Evolutionary conservation across 2,113 vertebrate genomes (phyloP).

Genomic region (Oncorhynchus kisutch): DNA sequence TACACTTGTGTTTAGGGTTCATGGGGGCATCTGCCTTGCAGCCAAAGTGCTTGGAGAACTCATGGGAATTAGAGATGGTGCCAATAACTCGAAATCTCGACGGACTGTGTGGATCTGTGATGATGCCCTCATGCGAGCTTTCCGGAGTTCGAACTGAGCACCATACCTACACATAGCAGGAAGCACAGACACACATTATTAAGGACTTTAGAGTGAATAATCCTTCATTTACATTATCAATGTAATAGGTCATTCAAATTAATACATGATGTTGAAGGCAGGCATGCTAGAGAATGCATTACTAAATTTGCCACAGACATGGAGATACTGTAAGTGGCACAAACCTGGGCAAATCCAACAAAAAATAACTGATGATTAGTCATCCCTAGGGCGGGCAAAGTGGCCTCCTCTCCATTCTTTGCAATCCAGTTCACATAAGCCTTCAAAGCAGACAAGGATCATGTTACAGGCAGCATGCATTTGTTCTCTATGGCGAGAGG

Average conservation of each 20-base stretch:
- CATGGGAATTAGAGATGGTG: conserved; percentile 87
- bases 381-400: conserved; percentile 84
- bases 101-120: conserved; percentile 95
- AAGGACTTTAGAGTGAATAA: neutral
- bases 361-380: conserved; percentile 96
- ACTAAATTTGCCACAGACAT: neutral
- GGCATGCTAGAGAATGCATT: neutral
- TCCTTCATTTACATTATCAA: neutral
- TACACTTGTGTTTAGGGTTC: conserved; percentile 91
- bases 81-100: conserved; percentile 92
- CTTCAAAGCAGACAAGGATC: conserved; percentile 67
- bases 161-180: conserved; percentile 81
- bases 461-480: conserved; percentile 33
- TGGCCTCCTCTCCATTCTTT: conserved; percentile 86
- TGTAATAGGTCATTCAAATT: neutral
- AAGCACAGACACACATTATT: neutral
- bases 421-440: conserved; percentile 93
- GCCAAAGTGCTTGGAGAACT: conserved; percentile 88
- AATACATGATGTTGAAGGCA: neutral
- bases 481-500: too few species aligned
- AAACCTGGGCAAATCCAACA: conserved; percentile 93
- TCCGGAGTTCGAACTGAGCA: conserved; percentile 91
- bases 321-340: conserved; percentile 29
- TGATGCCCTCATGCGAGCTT: conserved; percentile 91
- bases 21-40: conserved; percentile 83